Conservation (phyloP, 2,797 vertebrate genomes). For the Peromyscus eremicus region DNA sequence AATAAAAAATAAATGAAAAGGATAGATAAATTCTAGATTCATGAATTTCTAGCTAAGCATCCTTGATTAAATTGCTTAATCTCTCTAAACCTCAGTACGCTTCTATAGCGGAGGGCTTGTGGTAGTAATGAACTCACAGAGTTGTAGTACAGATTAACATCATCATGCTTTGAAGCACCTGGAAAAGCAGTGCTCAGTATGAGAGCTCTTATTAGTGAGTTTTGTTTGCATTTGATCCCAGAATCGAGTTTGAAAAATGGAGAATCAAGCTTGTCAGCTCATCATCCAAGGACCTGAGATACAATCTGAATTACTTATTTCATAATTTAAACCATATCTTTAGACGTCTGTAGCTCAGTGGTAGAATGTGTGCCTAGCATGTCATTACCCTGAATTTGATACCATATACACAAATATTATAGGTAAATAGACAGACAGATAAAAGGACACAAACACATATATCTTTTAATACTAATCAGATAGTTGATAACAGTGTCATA, state of each 20-base stretch:
- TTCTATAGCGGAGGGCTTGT: not conserved
- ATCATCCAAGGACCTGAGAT: not conserved
- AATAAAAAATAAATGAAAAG: not conserved
- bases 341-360: not conserved
- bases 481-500: not conserved
- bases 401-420: not conserved
- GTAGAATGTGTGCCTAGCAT: not conserved
- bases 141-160: not conserved
- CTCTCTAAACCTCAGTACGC: not conserved
- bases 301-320: not conserved
- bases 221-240: not conserved
- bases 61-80: not conserved
- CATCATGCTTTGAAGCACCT: not conserved
- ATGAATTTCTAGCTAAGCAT: not conserved
- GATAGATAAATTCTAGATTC: constrained; percentile 22
- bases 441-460: not conserved
- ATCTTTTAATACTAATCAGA: not conserved
- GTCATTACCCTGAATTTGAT: not conserved
- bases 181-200: not conserved
- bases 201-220: not conserved
- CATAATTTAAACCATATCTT: constrained; percentile 1
- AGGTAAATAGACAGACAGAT: not conserved
- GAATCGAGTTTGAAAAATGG: not conserved
- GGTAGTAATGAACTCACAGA: not conserved
- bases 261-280: not conserved